Conservation (phyloP, 1,140 invertebrate species). For the Monochamus saltuarius region DNA sequence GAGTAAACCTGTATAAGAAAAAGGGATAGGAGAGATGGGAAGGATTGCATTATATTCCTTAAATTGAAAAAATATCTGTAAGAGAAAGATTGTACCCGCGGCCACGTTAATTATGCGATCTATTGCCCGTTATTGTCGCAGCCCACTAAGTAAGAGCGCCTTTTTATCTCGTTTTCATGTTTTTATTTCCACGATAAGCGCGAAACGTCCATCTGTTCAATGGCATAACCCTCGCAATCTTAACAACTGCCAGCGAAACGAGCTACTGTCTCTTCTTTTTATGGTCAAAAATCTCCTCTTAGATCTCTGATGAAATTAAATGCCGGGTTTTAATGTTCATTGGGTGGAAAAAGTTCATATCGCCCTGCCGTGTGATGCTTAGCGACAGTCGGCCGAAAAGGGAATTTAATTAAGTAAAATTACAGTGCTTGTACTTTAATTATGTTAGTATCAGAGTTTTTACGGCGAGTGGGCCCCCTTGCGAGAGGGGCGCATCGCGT, state of each 20-base stretch:
- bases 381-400: constrained; percentile 47
- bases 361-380: constrained; percentile 40
- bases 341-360: constrained; percentile 55
- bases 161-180: constrained; percentile 28
- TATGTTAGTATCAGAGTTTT: constrained; percentile 57
- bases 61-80: no score
- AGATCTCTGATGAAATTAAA: constrained; percentile 57
- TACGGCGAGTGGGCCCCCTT: constrained; percentile 35
- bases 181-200: constrained; percentile 33
- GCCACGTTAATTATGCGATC: constrained; percentile 16
- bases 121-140: constrained; percentile 22
- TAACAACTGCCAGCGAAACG: constrained; percentile 25
- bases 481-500: constrained; percentile 25
- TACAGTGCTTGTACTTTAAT: constrained; percentile 59
- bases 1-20: no score
- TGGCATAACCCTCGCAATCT: constrained; percentile 31
- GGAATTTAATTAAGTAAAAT: constrained; percentile 60
- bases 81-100: no score
- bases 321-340: constrained; percentile 55
- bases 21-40: no score
- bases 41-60: no score
- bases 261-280: constrained; percentile 46
- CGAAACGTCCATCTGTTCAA: constrained; percentile 37
- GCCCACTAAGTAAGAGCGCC: constrained; percentile 5
- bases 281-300: constrained; percentile 54